phyloP scores from a whole-genome alignment of 2,797 vertebrate species.

The Cuniculus paca region DNA sequence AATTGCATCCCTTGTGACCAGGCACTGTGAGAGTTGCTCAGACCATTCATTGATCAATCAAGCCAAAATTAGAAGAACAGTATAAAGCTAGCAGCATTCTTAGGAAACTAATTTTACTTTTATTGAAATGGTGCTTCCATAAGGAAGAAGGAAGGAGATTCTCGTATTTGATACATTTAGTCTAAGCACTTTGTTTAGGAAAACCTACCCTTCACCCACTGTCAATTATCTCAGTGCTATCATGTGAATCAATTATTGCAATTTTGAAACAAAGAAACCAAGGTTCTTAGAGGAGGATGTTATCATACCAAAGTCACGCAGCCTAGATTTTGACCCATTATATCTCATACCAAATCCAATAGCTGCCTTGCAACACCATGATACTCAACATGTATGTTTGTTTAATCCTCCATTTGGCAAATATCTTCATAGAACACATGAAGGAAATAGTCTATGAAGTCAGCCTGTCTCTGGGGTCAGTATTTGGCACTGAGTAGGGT shows the following conservation, averaged over 20 bases:
- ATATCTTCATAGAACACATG: neutral
- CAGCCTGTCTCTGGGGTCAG: neutral
- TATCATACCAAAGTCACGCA: neutral
- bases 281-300: neutral
- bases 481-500: neutral
- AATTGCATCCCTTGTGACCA: neutral
- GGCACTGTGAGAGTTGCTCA: neutral
- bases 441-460: neutral
- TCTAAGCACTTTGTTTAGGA: neutral
- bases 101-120: neutral
- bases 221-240: neutral
- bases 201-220: fast-evolving
- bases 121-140: neutral
- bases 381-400: neutral
- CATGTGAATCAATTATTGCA: neutral
- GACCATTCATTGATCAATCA: neutral
- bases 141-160: neutral
- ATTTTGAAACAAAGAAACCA: neutral
- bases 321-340: neutral
- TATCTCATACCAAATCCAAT: neutral
- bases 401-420: neutral
- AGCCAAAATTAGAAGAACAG: neutral
- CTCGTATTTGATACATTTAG: neutral
- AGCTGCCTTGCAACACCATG: neutral
- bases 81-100: neutral